Base-by-base conservation (phyloP, 2,113 vertebrate species). In the Microtus oregoni region DNA sequence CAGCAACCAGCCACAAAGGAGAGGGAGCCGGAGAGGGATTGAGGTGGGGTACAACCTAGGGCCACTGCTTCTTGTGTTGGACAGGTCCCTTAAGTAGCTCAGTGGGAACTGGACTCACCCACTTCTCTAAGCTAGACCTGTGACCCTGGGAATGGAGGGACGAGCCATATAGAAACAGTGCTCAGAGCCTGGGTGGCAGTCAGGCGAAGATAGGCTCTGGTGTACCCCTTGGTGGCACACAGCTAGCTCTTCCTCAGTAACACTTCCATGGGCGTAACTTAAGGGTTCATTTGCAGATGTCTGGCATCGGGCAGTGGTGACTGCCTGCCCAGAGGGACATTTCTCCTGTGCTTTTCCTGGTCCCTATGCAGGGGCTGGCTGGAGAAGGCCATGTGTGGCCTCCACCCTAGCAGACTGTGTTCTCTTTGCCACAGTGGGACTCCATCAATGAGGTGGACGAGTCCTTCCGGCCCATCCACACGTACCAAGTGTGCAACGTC, bases 391-490 rank as follows among this genome's bases (percentile, higher is more conserved):
- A 19, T 61, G 65, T 1, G 1, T 73, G 1, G 26, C 38, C 77
- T 7, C 55, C 35, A 5, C 2, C 0, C 7, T 6, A 81, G 85
- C 58, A 0, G 30, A 75, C 85, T 61, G 0, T 79, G 75, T 30
- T 90, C 94, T 94, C 88, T 98, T 81, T 96, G 79, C 96, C 44
- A 0, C 98, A 99, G 99, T 99, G 99, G 99, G 99, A 99, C 90
- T 99, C 99, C 0, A 99, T 99, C 98, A 99, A 99, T 35, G 99
- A 99, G 97, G 99, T 99, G 99, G 99, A 99, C 3, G 99, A 99
- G 93, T 99, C 99, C 95, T 99, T 99, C 98, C 99, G 89, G 95
- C 99, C 99, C 77, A 99, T 99, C 98, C 99, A 99, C 98, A 99
- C 99, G 0, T 99, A 99, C 98, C 99, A 99, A 98, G 99, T 99